These are phyloP conservation scores for Psilopogon haemacephalus DNA, from an alignment of 2,113 vertebrate genomes.

Conservation along the genomic window DNA sequence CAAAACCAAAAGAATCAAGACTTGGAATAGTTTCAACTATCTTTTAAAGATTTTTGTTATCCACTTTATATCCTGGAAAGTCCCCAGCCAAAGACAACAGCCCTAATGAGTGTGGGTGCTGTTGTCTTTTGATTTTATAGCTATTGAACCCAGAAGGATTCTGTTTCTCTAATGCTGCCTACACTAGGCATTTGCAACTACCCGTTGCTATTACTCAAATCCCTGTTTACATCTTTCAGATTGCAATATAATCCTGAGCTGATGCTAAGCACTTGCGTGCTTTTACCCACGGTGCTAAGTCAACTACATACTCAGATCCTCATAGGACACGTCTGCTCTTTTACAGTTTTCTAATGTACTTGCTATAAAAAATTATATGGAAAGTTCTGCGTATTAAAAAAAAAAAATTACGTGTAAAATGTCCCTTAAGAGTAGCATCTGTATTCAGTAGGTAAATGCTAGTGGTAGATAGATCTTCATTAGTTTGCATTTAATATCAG, in stretches of 20 bases:
- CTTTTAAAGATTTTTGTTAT: not conserved
- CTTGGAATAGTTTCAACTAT: not conserved
- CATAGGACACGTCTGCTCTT: not conserved
- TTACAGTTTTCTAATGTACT: not conserved
- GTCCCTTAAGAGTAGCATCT: not conserved
- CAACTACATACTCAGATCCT: constrained; percentile 39
- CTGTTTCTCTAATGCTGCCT: not conserved
- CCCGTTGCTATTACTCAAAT: not conserved
- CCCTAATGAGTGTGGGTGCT: not conserved
- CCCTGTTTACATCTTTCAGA: constrained; percentile 18
- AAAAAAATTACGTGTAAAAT: not conserved
- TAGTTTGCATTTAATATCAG: not conserved
- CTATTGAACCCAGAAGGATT: constrained; percentile 51
- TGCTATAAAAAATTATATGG: not conserved
- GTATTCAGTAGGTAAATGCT: not conserved
- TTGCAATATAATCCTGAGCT: not conserved
- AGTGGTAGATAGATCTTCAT: not conserved
- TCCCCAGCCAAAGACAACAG: not conserved
- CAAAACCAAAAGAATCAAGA: not conserved
- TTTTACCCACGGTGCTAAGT: constrained; percentile 23
- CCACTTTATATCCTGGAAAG: not conserved
- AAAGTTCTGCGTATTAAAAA: not conserved
- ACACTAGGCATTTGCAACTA: not conserved
- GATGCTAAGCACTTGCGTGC: not conserved
- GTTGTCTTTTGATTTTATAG: not conserved